A percentile compares a stretch with the other conserved stretches of the same genome.
Evolutionary conservation across 2,113 vertebrate genomes (phyloP).

Genomic region (Cynopterus brachyotis): DNA sequence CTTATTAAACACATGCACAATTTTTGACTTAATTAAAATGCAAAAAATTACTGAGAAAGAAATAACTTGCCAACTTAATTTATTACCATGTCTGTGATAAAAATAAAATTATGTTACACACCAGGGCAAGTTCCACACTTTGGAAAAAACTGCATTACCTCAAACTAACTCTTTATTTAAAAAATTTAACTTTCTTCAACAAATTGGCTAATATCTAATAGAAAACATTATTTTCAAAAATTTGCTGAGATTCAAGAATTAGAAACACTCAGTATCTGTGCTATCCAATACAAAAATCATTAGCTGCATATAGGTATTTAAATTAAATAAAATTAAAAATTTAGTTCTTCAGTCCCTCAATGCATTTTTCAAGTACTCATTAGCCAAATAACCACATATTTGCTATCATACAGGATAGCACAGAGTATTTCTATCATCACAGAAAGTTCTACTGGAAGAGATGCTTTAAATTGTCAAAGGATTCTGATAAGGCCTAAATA

Average conservation of each 20-base stretch:
- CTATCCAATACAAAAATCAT: background rate
- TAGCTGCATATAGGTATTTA: background rate
- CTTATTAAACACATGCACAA: background rate
- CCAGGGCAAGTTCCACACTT: background rate
- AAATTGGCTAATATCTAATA: background rate
- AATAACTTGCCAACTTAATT: background rate
- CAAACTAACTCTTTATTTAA: background rate
- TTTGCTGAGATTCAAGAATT: background rate
- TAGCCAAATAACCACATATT: background rate
- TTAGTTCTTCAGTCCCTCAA: background rate
- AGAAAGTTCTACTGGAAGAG: background rate
- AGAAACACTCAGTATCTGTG: background rate
- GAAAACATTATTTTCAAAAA: background rate
- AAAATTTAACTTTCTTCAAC: slow-evolving; percentile 15
- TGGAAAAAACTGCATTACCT: background rate
- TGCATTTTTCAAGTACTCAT: background rate
- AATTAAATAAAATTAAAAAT: slow-evolving; percentile 6
- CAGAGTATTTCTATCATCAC: background rate
- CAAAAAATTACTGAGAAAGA: background rate
- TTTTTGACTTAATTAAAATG: background rate
- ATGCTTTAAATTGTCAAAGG: background rate
- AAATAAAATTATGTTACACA: background rate
- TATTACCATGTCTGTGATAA: background rate
- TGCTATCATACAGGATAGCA: background rate
- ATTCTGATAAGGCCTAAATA: background rate